Evolutionary conservation across 1,140 invertebrate genomes (phyloP), one percentile per base, ranked within the genome.

Genomic region (Meloidogyne chitwoodi): DNA sequence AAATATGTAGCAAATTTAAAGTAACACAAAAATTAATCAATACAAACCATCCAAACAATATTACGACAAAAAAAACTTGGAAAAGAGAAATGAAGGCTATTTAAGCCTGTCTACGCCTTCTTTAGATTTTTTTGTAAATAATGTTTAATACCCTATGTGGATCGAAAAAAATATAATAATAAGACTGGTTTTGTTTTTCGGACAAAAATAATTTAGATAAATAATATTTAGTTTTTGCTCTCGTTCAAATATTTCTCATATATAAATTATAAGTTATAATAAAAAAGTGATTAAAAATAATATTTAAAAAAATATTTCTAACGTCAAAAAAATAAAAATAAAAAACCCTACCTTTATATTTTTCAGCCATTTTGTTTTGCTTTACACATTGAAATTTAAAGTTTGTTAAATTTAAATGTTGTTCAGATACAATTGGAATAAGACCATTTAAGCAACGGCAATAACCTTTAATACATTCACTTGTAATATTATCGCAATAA

Each of bases 361-460:
- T 56, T 48, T 14, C 44, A 48, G 34, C 10, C 8, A 38, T 4
- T n/a, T n/a, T 56, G 48, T n/a, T 56, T 56, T 48, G 44, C 29
- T 6, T 2, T 0, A 24, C 41, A 34, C 71, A 73, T 6, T 24
- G 24, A 31, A 73, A 73, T 73, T 38, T 61, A 1, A n/a, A n/a
- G n/a, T 56, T 56, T 48, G 16, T 48, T 19, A 48, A 48, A 56
- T 56, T 31, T 34, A 3, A 27, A n/a, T 63, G 38, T 14, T 73
- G 38, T 61, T 41, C 29, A 64, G 71, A 29, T 34, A 22, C 22
- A 5, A 70, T 8, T 2, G 26, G 71, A 41, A 73, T 29, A 14
- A 73, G 41, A 24, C 56, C 71, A 31, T 24, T 2, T 63, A 61
- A 24, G 12, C 71, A 73, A 8, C 56, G 71, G 56, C 71, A 73